phyloP scores from a whole-genome alignment of 2,113 vertebrate species.

The Tiliqua scincoides region DNA sequence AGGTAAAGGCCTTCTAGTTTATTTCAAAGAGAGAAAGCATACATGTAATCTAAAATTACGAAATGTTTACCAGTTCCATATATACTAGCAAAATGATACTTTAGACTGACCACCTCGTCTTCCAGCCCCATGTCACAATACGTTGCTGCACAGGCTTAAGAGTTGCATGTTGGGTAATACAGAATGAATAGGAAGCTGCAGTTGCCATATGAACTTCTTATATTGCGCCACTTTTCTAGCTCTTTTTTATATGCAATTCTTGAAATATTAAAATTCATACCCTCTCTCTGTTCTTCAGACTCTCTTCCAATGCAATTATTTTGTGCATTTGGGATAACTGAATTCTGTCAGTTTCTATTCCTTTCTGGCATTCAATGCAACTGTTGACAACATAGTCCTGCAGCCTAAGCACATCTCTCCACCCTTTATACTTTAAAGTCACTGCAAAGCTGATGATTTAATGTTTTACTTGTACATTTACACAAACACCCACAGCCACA shows the following conservation, averaged over 20 bases:
- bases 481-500: not conserved
- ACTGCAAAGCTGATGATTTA: conserved; percentile 30
- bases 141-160: not conserved
- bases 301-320: conserved; percentile 77
- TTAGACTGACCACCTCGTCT: not conserved
- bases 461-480: conserved; percentile 12
- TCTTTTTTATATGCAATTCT: not conserved
- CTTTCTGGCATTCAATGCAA: conserved; percentile 81
- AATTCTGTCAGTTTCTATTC: conserved; percentile 74
- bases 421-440: conserved; percentile 72
- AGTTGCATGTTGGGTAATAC: not conserved
- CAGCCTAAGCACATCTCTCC: conserved; percentile 83
- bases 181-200: not conserved
- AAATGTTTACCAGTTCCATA: not conserved
- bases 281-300: conserved; percentile 59
- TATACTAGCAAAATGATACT: not conserved
- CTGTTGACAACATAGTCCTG: conserved; percentile 75
- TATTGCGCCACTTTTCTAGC: not conserved
- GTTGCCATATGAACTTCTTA: not conserved
- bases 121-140: not conserved
- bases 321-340: conserved; percentile 79
- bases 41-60: not conserved
- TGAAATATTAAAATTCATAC: conserved; percentile 49
- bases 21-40: not conserved
- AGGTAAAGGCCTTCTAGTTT: not conserved